Conservation (phyloP, 2,888 invertebrate species). For the Dascillus cervinus region DNA sequence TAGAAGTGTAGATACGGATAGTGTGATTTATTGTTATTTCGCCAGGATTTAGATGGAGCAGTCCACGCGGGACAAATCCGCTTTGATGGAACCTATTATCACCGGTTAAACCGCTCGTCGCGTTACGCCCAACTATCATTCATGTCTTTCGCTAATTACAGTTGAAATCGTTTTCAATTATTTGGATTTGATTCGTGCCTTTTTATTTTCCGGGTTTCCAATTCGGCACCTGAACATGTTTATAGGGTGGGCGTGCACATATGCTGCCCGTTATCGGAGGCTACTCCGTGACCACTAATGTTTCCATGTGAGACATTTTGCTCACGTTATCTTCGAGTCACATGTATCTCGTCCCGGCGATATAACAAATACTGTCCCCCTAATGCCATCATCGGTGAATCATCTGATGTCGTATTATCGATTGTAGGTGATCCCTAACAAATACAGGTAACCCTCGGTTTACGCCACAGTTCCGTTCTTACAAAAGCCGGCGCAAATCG, state of each 20-base stretch:
- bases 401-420: too few species aligned
- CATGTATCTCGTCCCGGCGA: constrained; percentile 18
- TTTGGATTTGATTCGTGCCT: constrained; percentile 10
- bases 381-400: constrained; percentile 7
- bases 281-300: constrained; percentile 16
- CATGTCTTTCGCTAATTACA: constrained; percentile 18
- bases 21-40: constrained; percentile 40
- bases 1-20: constrained; percentile 33
- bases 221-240: constrained; percentile 6
- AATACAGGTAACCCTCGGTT: too few species aligned
- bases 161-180: constrained; percentile 15
- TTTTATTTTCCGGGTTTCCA: neutral
- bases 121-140: constrained; percentile 12
- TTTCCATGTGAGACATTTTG: constrained; percentile 14
- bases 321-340: constrained; percentile 22
- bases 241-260: constrained; percentile 19
- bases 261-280: constrained; percentile 19
- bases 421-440: too few species aligned
- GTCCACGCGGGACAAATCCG: constrained; percentile 34
- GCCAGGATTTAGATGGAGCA: constrained; percentile 35
- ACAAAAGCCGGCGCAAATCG: too few species aligned
- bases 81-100: constrained; percentile 35
- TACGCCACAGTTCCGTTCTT: too few species aligned
- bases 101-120: constrained; percentile 27
- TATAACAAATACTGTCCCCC: constrained; percentile 15